Evolutionary conservation across 2,113 vertebrate species (phyloP), one percentile per base, ranked within the genome.

Genomic region (Mesitornis unicolor): DNA sequence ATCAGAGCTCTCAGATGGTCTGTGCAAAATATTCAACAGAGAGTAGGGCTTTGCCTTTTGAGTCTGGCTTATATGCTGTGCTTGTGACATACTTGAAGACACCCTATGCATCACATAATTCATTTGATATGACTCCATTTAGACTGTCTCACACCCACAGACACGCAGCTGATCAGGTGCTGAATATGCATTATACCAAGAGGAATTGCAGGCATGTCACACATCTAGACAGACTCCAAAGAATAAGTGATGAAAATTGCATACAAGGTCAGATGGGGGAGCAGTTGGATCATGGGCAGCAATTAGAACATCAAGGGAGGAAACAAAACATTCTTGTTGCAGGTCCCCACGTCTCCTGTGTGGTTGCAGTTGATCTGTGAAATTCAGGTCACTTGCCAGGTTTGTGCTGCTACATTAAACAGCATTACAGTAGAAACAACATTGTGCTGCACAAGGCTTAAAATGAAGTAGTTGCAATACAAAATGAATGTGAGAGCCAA

Each of bases 381-480:
- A 97, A 97, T 97, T 97, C 97, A 96, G 97, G 97, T 97, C 97
- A 97, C 96, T 97, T 97, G 97, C 97, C 96, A 97, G 97, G 93
- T 97, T 97, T 97, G 94, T 97, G 94, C 97, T 97, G 97, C 94
- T 97, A 97, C 97, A 97, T 97, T 97, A 97, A 97, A 95, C 97
- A 97, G 90, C 93, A 96, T 97, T 97, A 97, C 89, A 89, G 90
- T 20, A 86, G 92, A 75, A 96, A 91, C 84, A 97, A 95, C 94
- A 56, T 25, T 91, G 91, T 84, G 63, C 75, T 70, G 59, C 80
- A 89, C 80, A 69, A 48, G 81, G 57, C 75, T 95, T 92, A 81
- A 75, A 68, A 93, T 82, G 51, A 95, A 96, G 90, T 38, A 36
- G 33, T n/a, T 73, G 89, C 84, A 61, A 81, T 89, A 96, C 50